Evolutionary conservation across 2,797 vertebrate species (phyloP), one percentile per base, ranked within the genome.

Genomic region (Sus cebifrons): DNA sequence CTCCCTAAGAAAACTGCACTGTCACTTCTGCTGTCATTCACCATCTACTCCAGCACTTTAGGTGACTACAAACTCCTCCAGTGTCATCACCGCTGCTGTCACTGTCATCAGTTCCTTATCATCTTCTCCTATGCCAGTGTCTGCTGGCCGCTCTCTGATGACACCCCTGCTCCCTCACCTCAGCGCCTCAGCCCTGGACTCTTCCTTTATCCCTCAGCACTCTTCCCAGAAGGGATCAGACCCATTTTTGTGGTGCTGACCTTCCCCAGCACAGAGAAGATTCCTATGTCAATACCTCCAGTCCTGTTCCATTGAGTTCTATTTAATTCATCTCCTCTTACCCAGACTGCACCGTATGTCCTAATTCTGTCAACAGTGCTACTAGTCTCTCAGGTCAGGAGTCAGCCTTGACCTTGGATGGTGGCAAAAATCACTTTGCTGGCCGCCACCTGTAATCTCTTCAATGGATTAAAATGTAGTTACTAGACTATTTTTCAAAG

Each of bases 321-420:
- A 1, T 52, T 36, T 36, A 64, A 25, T 60, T 91, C 36, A 20
- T 74, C 85, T 56, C 29, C 52, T 79, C 60, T 95, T 10, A 16
- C 73, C 60, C 44, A 74, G 62, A 77, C 60, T 60, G 56, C 23
- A 14, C 36, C 9, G 6, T 27, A 64, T 23, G 73, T 60, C 73
- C 95, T 12, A 27, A 62, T 86, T 71, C 73, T 81, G 56, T 54
- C 91, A 67, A 29, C 29, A 20, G 21, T 54, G 36, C 70, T 27
- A 3, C 25, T 56, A 12, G 15, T 92, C 58, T 60, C 54, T 68
- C 13, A 3, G 11, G 32, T 12, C 29, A 2, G 58, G 86, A 77
- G 70, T 83, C 65, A n/a, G 32, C 67, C 49, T 32, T 32, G 40
- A 25, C 67, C 58, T 54, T 64, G 3, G 4, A 36, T 36, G 36